Evolutionary conservation across 2,113 vertebrate species (phyloP).

Genomic region (Sisor rabdophorus): DNA sequence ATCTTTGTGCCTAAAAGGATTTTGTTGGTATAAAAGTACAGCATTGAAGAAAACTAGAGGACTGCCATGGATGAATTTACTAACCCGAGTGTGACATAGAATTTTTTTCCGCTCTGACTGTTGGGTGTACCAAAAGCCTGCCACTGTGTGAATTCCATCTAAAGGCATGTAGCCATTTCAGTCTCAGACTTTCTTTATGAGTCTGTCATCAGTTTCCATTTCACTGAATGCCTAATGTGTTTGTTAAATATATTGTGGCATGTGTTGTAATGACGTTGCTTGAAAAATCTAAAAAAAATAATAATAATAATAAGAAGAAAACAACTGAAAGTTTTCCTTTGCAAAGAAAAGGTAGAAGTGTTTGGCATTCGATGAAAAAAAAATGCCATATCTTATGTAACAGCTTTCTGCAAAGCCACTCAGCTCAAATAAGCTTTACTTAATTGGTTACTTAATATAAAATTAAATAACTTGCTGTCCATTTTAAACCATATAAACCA

Average conservation of each 20-base stretch:
- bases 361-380: not conserved
- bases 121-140: not conserved
- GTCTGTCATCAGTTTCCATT: no score
- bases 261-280: no score
- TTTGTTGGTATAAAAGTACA: not conserved
- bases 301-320: no score
- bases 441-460: not conserved
- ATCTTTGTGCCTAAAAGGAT: not conserved
- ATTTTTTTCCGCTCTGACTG: not conserved
- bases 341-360: not conserved
- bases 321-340: not conserved
- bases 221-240: no score
- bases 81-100: not conserved
- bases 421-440: not conserved
- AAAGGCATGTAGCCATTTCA: not conserved
- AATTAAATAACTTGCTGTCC: no score
- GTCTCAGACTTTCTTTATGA: not conserved
- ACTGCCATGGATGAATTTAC: not conserved
- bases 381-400: not conserved
- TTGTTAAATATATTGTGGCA: no score
- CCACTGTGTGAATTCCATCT: conserved; percentile 1
- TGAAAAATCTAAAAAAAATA: no score
- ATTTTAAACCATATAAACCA: no score
- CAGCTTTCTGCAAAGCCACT: not conserved
- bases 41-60: not conserved